Evolutionary conservation across 2,888 invertebrate species (phyloP).

Genomic region (Laspeyria flexula): DNA sequence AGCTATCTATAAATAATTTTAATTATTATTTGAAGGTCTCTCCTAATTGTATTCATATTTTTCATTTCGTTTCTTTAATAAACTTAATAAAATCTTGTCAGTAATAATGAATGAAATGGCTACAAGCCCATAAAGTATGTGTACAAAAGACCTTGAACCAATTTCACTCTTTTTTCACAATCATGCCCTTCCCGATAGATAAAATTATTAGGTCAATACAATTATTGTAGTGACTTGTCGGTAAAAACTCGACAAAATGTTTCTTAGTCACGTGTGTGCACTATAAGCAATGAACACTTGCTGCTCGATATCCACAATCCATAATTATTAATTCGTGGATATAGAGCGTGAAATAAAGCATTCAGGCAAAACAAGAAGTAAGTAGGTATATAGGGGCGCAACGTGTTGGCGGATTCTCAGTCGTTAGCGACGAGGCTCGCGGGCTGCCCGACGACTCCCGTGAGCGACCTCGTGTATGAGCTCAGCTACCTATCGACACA

Average conservation of each 20-base stretch:
- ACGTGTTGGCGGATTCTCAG: conserved; percentile 65
- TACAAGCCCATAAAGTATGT: conserved; percentile 6
- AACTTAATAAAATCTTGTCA: neutral
- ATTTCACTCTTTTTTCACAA: conserved; percentile 60
- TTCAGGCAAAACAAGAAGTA: conserved; percentile 76
- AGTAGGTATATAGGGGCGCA: conserved; percentile 79
- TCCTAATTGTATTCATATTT: no score
- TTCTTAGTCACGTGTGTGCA: conserved; percentile 48
- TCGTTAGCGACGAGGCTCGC: conserved; percentile 62
- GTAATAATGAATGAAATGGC: neutral
- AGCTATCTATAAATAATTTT: no score
- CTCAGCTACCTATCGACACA: conserved; percentile 52
- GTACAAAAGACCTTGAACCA: conserved; percentile 60
- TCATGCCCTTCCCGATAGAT: conserved; percentile 55
- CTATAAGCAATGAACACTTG: conserved; percentile 38
- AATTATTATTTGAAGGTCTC: no score
- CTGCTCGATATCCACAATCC: conserved; percentile 66
- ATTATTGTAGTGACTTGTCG: conserved; percentile 38
- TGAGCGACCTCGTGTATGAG: conserved; percentile 42
- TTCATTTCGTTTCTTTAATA: no score
- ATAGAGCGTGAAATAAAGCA: conserved; percentile 82
- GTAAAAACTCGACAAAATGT: conserved; percentile 60
- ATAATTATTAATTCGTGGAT: conserved; percentile 78
- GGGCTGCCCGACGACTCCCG: conserved; percentile 53
- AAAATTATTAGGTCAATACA: conserved; percentile 62